Conservation (phyloP, 1,140 invertebrate genomes). For the Rhysida immarginata region DNA sequence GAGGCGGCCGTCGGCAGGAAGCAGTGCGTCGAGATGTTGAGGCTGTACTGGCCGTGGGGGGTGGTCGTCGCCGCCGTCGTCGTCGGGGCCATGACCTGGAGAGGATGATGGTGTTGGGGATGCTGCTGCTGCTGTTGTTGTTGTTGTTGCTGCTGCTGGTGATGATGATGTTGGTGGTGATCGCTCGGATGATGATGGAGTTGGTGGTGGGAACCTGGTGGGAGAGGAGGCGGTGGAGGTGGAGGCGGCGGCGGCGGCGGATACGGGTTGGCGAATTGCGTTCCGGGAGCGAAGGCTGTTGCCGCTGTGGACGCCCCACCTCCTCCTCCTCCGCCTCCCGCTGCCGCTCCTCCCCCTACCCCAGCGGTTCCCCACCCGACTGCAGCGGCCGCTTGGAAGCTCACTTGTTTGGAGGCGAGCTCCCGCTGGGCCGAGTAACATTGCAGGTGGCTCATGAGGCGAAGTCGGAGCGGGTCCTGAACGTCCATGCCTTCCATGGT, state of each 20-base stretch:
- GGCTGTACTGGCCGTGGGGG: slow-evolving; percentile 30
- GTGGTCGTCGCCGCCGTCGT: slow-evolving; percentile 35
- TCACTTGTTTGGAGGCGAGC: slow-evolving; percentile 38
- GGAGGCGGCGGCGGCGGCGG: slow-evolving; percentile 21
- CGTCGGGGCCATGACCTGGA: slow-evolving; percentile 3
- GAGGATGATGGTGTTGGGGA: slow-evolving; percentile 36
- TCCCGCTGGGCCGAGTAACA: slow-evolving; percentile 81
- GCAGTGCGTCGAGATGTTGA: slow-evolving; percentile 21
- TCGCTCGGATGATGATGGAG: slow-evolving; percentile 17
- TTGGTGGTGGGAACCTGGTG: slow-evolving; percentile 14
- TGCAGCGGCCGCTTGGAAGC: too few relatives aligned
- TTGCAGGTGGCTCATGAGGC: slow-evolving; percentile 82
- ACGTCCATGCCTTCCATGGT: slow-evolving; percentile 88
- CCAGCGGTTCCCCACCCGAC: slow-evolving; percentile 16
- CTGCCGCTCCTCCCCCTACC: too few relatives aligned
- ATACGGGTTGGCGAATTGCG: not conserved
- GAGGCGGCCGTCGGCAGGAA: too few relatives aligned
- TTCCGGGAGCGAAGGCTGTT: slow-evolving; percentile 10
- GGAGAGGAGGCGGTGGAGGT: slow-evolving; percentile 9
- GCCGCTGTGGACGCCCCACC: slow-evolving; percentile 15
- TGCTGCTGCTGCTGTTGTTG: slow-evolving; percentile 33
- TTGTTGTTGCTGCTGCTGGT: too few relatives aligned
- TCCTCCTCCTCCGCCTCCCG: too few relatives aligned
- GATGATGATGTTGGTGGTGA: too few relatives aligned
- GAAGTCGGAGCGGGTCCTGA: slow-evolving; percentile 74